Base-by-base conservation (phyloP, 2,113 vertebrate species). In the Neofelis nebulosa region DNA sequence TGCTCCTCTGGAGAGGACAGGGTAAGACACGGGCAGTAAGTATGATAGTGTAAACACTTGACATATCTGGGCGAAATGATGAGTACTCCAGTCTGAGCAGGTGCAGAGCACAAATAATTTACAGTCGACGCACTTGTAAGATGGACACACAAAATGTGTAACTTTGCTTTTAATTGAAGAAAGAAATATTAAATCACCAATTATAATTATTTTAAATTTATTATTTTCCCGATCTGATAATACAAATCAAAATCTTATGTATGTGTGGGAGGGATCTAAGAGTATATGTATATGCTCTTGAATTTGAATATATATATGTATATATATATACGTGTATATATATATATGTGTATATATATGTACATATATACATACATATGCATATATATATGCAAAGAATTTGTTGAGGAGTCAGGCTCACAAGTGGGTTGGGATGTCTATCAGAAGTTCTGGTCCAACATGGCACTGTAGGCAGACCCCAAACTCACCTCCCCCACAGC, bases 341-440 rank as follows among this genome's bases (percentile, higher is more conserved):
- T 69, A n/a, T 3, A 6, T 5, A 0, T 41, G 41, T 41, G 1
- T 41, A 6, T 41, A 6, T 41, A 41, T 41, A 5, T 6, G 41
- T 45, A 45, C 41, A 45, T 7, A 45, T 45, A 45, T 45, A 45
- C 41, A 7, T 45, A 45, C 41, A 45, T 45, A 7, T 45, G 6
- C 7, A 16, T 69, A 48, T 23, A 76, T 41, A 27, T 55, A 13
- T 80, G 4, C 48, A 23, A 55, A 80, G 50, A 33, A 33, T 50
- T 78, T 50, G 19, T 33, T 4, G 48, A 79, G 48, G 29, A n/a
- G 15, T 52, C 21, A 21, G 48, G 33, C 33, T 80, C 16, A 55
- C 48, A 55, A 55, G 31, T 23, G 48, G 52, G 50, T 2, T 31
- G 21, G 33, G 31, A n/a, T 80, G 16, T n/a, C 13, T 31, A 66